Conservation (phyloP, 2,113 vertebrate species). For the Odocoileus hemionus region DNA sequence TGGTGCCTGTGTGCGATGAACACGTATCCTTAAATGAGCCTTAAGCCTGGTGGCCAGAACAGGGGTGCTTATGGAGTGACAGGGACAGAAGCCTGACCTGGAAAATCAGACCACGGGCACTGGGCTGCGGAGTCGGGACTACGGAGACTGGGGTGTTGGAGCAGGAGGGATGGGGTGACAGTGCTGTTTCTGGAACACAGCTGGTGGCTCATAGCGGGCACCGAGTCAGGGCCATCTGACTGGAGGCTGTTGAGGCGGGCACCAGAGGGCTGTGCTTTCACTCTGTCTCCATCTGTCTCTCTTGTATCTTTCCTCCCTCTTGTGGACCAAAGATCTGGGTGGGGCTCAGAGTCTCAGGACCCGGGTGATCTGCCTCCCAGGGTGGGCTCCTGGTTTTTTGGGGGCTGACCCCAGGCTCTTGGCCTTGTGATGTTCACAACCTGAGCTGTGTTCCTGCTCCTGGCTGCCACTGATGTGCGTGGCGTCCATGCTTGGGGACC, state of each 20-base stretch:
- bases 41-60: neutral
- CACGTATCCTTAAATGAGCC: neutral
- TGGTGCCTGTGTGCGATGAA: neutral
- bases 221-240: neutral
- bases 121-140: neutral
- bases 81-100: neutral
- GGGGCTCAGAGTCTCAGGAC: neutral
- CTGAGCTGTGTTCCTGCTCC: neutral
- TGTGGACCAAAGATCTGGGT: neutral
- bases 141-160: neutral
- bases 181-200: accelerated
- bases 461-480: accelerated
- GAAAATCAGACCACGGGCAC: neutral
- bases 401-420: neutral
- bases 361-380: neutral
- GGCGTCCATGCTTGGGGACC: neutral
- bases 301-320: neutral
- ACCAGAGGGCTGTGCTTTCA: neutral
- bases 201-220: neutral
- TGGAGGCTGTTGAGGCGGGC: neutral
- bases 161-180: neutral
- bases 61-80: neutral
- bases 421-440: neutral
- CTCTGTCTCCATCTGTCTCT: neutral
- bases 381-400: neutral